Evolutionary conservation across 2,797 vertebrate species (phyloP), one percentile per base, ranked within the genome.

Genomic region (Anableps anableps): DNA sequence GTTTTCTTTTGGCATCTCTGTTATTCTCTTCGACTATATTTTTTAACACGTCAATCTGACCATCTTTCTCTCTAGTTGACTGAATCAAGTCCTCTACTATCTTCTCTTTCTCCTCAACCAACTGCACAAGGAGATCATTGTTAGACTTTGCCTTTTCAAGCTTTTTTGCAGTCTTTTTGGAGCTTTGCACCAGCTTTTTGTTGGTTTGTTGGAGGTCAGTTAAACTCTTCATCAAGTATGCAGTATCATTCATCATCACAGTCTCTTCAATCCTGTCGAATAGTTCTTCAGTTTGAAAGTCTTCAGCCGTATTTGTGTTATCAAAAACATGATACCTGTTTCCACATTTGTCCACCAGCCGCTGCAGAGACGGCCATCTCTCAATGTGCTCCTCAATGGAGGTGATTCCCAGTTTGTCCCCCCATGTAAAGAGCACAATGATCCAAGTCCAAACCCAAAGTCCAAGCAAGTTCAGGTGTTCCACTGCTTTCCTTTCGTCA

Each of bases 271-370:
- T 84, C 80, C 85, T 94, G 51, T 80, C 88, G 45, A 94, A 45
- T 4, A 95, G 85, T 50, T 85, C 82, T 31, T 48, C 74, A 29
- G 93, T 86, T 82, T 94, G 93, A 62, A 38, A 29, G 38, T 82
- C 72, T 82, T 62, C 51, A 0, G 2, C 79, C 62, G 53, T 62
- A 60, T 82, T 83, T 38, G 86, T 82, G 62, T 88, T 89, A 47
- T 92, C 83, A 66, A 94, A 82, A 74, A 91, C 81, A 2, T 94
- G 93, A 76, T 89, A 93, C 66, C 91, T 88, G 17, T 88, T 88
- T 14, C 86, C 86, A 75, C 94, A 94, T 90, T 88, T 92, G 72
- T 93, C 82, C 48, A 95, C 87, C 43, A 95, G 74, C 86, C 86
- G 53, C 47, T 76, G 86, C 23, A 91, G 88, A 13, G 84, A 83